Evolutionary conservation across 2,113 vertebrate species (phyloP).

Genomic region (Zosterops lateralis): DNA sequence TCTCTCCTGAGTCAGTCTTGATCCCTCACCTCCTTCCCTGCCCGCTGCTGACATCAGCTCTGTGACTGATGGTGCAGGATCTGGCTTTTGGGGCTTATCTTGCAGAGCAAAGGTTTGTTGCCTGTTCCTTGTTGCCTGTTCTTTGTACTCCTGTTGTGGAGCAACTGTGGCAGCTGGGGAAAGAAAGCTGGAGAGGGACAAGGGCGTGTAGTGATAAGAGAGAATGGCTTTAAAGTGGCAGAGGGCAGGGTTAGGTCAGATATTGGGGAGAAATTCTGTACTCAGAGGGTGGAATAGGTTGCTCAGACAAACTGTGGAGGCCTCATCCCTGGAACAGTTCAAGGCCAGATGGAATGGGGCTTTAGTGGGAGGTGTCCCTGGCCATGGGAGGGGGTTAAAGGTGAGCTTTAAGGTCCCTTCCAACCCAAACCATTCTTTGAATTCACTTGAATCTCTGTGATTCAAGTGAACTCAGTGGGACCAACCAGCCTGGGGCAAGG

Average conservation of each 20-base stretch:
- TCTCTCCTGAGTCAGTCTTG: background rate
- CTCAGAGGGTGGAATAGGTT: background rate
- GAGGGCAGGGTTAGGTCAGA: background rate
- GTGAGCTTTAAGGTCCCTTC: background rate
- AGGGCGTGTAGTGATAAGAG: background rate
- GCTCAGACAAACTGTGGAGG: background rate
- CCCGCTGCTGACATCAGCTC: background rate
- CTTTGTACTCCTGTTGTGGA: background rate
- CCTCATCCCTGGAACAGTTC: background rate
- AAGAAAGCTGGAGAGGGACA: background rate
- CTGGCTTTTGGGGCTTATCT: background rate
- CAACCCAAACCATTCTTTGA: background rate
- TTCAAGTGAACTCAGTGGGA: background rate
- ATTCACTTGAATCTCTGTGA: background rate
- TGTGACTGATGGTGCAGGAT: background rate
- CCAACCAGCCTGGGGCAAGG: background rate
- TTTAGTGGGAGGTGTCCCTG: background rate
- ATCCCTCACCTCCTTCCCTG: background rate
- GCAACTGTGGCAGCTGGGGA: background rate
- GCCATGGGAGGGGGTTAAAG: fast-evolving
- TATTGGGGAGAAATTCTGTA: background rate
- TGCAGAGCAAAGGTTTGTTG: background rate
- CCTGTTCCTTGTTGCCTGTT: background rate
- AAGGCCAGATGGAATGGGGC: background rate
- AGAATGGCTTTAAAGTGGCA: background rate